Evolutionary conservation across 2,113 vertebrate species (phyloP), one percentile per base, ranked within the genome.

Genomic region (Phocoena phocoena): DNA sequence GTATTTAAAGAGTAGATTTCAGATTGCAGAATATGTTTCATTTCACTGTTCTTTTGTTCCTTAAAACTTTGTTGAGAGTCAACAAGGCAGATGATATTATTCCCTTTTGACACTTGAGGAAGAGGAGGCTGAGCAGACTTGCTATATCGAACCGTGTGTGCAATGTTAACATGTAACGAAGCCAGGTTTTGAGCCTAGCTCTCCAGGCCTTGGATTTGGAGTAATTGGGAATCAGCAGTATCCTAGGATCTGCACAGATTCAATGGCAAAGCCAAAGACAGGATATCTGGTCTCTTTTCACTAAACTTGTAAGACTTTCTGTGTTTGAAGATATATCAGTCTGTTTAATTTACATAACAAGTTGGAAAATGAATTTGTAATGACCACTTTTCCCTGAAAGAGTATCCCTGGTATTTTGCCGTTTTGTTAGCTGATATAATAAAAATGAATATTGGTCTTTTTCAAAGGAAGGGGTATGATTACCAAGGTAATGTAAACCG

Each of bases 401-500:
- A 36, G 18, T 33, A 13, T 88, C 74, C 68, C 5, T 73, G 53
- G 28, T 84, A 36, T 18, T 96, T 63, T 58, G 41, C 44, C 92
- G 26, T 80, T 84, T 86, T 97, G 6, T 81, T 97, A 97, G 68
- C 26, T 89, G 47, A 84, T 68, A 21, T 1, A 89, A 90, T 73
- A 82, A 90, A 85, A 73, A 20, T 91, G 81, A 83, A 47, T 76
- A 83, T 87, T 81, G 60, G 2, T 50, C n/a, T 94, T 85, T 96
- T 95, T 68, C 94, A 93, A 47, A 95, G 53, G n/a, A 92, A 84
- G 17, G 3, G 89, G n/a, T 83, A 76, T 50, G 28, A 36, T 38
- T 98, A 96, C 95, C 97, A 97, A 97, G 98, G 26, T 79, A 98
- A 96, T 90, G 50, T 55, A 25, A 94, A 60, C 20, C 92, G 38